Conservation (phyloP, 2,113 vertebrate genomes). For the Pogona vitticeps region DNA sequence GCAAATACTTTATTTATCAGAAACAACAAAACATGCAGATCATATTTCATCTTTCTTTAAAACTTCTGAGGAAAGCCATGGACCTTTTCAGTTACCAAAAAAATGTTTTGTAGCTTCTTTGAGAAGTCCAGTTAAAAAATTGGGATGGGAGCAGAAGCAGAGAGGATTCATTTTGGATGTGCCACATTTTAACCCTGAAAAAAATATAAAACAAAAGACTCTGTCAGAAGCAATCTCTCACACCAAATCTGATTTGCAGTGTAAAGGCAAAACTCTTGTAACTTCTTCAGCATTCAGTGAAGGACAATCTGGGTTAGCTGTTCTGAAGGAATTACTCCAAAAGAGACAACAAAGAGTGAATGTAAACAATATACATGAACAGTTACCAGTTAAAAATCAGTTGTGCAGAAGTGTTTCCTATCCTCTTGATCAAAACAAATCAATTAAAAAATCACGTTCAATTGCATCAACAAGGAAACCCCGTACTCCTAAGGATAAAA, state of each 20-base stretch:
- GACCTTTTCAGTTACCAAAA: conserved; percentile 68
- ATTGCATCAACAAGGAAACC: conserved; percentile 80
- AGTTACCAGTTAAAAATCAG: conserved; percentile 64
- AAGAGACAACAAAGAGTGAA: conserved; percentile 88
- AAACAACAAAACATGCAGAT: conserved; percentile 73
- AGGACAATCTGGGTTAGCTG: conserved; percentile 87
- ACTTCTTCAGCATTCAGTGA: conserved; percentile 74
- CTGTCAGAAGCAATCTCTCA: conserved; percentile 73
- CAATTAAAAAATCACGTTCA: conserved; percentile 77
- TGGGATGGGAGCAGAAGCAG: conserved; percentile 79
- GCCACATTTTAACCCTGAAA: conserved; percentile 75
- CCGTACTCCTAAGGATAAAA: conserved; percentile 77
- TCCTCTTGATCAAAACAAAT: conserved; percentile 73
- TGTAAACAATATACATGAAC: conserved; percentile 61
- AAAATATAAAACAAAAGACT: conserved; percentile 69
- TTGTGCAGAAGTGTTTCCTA: conserved; percentile 63
- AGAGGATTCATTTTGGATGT: conserved; percentile 78
- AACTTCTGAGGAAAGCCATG: conserved; percentile 72
- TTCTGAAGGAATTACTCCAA: conserved; percentile 93
- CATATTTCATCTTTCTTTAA: conserved; percentile 67
- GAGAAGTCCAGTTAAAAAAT: conserved; percentile 79
- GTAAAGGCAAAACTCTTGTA: conserved; percentile 76
- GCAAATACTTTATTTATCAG: conserved; percentile 69
- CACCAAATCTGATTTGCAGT: conserved; percentile 73
- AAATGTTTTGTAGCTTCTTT: conserved; percentile 77